Base-by-base conservation (phyloP, 2,888 invertebrate species). In the Microchrysa polita region DNA sequence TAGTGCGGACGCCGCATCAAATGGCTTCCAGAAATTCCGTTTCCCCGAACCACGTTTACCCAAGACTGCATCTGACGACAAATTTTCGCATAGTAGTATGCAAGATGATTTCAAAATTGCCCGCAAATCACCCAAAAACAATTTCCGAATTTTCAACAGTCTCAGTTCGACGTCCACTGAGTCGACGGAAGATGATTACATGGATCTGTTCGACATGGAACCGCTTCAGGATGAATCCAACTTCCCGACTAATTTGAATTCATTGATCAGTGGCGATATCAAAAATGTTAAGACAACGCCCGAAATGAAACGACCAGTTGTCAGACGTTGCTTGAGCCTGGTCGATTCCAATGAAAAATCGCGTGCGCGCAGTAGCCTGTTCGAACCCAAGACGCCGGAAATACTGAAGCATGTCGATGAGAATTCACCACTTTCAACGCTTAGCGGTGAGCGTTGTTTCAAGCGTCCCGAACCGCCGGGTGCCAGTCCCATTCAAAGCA, bases 391-490 rank as follows among this genome's bases (percentile, higher is more conserved):
- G 80, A 83, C 82, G 27, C 82, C 84, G 75, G 81, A 81, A 75
- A 79, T 81, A 73, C 77, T 79, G 59, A 81, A 81, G 76, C 75
- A 78, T 77, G 74, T 79, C 73, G 78, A 79, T 78, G 82, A 82
- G 79, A 80, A 80, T 9, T 73, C 76, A 60, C 65, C 75, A 14
- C 42, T 75, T 60, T 74, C 73, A 72, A 77, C 75, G 27, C 75
- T 34, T 73, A 76, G 23, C 75, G 77, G 76, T 57, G 76, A 74
- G 61, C 75, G 72, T 44, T 83, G 84, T 77, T 90, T 89, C 80
- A 94, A 94, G 82, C 87, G 94, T 53, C 87, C 89, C 0, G 93
- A 93, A 61, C 88, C 90, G 23, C 89, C 90, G 55, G 83, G 86
- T 57, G 80, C 80, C 76, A 88, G 87, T 73, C 88, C 88, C 34